Conservation (phyloP, 2,797 vertebrate species). For the Mus minutoides region DNA sequence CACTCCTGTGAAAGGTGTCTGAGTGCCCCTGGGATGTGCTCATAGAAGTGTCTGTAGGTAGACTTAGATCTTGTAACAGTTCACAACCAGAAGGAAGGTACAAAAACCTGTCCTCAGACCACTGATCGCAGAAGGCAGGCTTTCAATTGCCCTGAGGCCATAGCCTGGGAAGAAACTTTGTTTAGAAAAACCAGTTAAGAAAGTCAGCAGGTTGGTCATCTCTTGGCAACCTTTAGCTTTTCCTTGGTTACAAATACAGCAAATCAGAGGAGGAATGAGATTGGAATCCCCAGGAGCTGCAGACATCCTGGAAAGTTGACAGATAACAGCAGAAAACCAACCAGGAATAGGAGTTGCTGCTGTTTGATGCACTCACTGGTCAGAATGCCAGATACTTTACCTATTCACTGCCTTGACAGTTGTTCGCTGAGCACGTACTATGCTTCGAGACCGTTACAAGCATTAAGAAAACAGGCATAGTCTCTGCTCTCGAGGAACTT, state of each 20-base stretch:
- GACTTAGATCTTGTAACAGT: neutral
- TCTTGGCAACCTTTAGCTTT: constrained; percentile 14
- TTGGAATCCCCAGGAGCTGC: neutral
- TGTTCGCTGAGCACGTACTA: neutral
- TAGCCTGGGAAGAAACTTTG: neutral
- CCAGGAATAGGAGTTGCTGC: neutral
- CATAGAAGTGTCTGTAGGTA: neutral
- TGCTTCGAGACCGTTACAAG: neutral
- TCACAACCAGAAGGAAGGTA: neutral
- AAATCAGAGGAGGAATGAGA: neutral
- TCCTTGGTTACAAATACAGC: neutral
- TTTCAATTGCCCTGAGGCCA: neutral
- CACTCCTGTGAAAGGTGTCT: neutral
- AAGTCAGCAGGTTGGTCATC: neutral
- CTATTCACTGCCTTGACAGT: neutral
- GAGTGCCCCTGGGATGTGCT: neutral
- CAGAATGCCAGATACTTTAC: neutral
- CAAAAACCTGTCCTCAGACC: neutral
- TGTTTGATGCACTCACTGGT: neutral
- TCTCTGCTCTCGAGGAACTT: neutral
- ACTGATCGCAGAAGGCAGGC: neutral
- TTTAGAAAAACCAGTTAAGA: constrained; percentile 19
- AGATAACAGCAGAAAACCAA: neutral
- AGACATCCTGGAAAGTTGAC: neutral
- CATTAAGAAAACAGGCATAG: neutral